Base-by-base conservation (phyloP, 1,140 invertebrate species). In the Tetramorium parvispinum region DNA sequence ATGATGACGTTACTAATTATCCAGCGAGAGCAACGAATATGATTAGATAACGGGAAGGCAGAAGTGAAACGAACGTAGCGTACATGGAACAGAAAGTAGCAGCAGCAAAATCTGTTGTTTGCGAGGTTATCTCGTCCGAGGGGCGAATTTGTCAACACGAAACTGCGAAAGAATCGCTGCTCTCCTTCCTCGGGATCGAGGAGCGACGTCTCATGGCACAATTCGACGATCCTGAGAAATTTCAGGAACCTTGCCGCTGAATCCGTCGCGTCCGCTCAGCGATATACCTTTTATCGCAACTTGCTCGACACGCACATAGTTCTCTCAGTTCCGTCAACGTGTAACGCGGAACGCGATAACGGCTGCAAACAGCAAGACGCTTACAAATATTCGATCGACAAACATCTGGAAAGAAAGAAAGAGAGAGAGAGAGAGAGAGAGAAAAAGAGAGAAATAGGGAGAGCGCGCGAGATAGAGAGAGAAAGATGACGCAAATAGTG, bases 401-500 rank as follows among this genome's bases (percentile, higher is more conserved):
- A 86, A 90, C 85, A 91, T 90, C 83, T 91, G 55, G 21, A 24
- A 21, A 1, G 2, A 46, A 2, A 24, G 21, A 46, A 11, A 68
- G 13, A 46, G n/a, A 40, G 18, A 13, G 0, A 49, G 21, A 46
- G n/a, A 68, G 13, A 46, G n/a, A 40, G 18, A 13, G 0, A 49
- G 11, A 21, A 8, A 37, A 10, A 21, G 32, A 11, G 37, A 32
- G 32, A 32, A 4, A 32, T 3, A 32, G 4, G 3, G n/a, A 21
- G 32, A 11, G 37, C 0, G 37, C 3, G 63, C 8, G 37, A n/a
- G 63, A 32, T 32, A 32, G 32, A 40, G 32, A 6, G 7, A 66
- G 4, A 66, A 49, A 88, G 65, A 91, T 88, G 89, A 91, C 85
- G 85, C 75, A 91, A 77, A 91, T 87, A 85, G 51, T 88, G 66